Conservation (phyloP, 2,888 invertebrate genomes). For the Noctua fimbriata region DNA sequence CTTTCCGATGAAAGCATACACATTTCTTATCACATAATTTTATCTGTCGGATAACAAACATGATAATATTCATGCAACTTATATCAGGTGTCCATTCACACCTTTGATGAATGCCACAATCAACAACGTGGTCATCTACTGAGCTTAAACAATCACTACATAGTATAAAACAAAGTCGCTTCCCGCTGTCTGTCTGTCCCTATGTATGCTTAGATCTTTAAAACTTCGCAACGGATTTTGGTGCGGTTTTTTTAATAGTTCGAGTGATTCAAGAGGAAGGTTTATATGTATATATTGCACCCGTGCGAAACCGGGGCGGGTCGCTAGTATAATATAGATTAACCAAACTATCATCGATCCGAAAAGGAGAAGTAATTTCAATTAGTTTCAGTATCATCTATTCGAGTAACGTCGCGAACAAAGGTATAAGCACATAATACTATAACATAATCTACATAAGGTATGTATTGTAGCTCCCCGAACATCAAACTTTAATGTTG, state of each 20-base stretch:
- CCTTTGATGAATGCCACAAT: not conserved
- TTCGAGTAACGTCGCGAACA: not conserved
- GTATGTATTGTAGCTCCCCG: not conserved
- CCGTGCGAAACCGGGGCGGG: no score
- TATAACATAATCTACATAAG: not conserved
- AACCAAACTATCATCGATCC: no score
- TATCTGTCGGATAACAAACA: not conserved
- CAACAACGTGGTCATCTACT: not conserved
- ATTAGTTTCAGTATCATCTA: not conserved
- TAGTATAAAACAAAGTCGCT: no score
- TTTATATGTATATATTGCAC: no score
- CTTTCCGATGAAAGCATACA: not conserved
- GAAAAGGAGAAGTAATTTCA: not conserved
- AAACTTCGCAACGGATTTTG: no score
- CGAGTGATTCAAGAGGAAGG: no score
- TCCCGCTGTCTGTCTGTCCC: no score
- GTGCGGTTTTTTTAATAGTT: no score
- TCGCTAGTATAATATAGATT: no score
- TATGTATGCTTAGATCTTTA: no score
- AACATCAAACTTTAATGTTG: constrained; percentile 14
- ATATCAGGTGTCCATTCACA: not conserved
- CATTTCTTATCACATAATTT: not conserved
- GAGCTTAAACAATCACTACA: not conserved
- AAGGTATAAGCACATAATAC: not conserved
- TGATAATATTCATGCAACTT: not conserved